Evolutionary conservation across 2,113 vertebrate genomes (phyloP), one percentile per base, ranked within the genome.

Genomic region (Archocentrus centrarchus): DNA sequence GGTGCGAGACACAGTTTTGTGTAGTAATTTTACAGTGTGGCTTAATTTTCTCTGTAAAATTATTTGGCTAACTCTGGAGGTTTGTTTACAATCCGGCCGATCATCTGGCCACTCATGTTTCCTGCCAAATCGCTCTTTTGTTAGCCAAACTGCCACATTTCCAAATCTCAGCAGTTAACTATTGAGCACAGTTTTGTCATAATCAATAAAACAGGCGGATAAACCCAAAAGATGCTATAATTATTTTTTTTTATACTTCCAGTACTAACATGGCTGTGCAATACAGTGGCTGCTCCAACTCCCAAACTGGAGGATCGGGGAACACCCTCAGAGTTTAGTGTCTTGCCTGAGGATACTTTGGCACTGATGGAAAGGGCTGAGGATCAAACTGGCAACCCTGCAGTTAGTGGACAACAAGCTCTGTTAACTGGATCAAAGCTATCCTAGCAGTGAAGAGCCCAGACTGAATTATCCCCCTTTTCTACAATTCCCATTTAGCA

Each of bases 201-300:
- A 73, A 73, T 73, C 68, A 73, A 73, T 73, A 73, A 73, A 73
- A 73, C 47, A 35, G 27, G 6, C 18, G 18, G 30, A 53, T 55
- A 55, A 73, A 55, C 68, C 47, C 68, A 73, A 32, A 73, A 73
- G 27, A 32, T 18, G 18, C 47, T 35, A 73, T 50, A 73, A 73
- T 73, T 73, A 73, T n/a, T 73, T 55, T 55, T 73, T 35, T 55
- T 53, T 55, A 30, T 30, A 30, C 47, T 53, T 73, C 0, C 47
- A 55, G 0, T n/a, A 8, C 68, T 35, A 55, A 3, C 47, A 73
- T 14, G 27, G 27, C 1, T 35, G 27, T 30, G 64, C 44, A 53
- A 32, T 32, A 53, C 20, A 70, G 66, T 55, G 68, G 53, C 68
- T 55, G 32, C 47, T 32, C 47, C 47, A 55, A 9, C 27, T n/a